phyloP scores from a whole-genome alignment of 1,140 invertebrate genomes.

The Saccostrea glomerata region DNA sequence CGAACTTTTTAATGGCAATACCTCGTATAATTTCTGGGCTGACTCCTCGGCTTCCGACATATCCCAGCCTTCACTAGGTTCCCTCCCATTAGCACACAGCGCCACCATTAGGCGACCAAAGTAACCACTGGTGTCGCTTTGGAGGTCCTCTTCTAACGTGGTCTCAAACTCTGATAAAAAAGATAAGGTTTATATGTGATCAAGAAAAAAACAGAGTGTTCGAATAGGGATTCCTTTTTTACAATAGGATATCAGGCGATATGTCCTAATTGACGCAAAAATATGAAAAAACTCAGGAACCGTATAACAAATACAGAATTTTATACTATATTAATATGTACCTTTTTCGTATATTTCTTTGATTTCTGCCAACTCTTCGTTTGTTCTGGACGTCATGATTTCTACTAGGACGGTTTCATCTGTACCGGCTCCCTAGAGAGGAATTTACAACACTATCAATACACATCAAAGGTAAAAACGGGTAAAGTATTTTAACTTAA shows the following conservation, averaged over 20 bases:
- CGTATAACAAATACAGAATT: neutral
- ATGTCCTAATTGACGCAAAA: neutral
- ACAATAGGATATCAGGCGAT: neutral
- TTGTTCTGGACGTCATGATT: slow-evolving; percentile 79
- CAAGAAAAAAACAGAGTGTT: neutral
- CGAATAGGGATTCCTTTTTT: neutral
- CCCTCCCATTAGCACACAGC: slow-evolving; percentile 50
- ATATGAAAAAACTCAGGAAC: too few species aligned
- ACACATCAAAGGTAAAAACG: too few species aligned
- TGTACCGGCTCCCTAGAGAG: slow-evolving; percentile 78
- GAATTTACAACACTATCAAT: too few species aligned
- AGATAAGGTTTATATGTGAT: neutral
- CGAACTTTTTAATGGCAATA: neutral
- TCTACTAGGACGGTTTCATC: slow-evolving; percentile 78
- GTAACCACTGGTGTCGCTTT: slow-evolving; percentile 58
- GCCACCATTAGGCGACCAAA: slow-evolving; percentile 60
- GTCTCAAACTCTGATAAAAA: slow-evolving; percentile 53
- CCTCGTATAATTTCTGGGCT: slow-evolving; percentile 55
- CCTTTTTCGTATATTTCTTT: slow-evolving; percentile 74
- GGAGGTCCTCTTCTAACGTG: slow-evolving; percentile 56
- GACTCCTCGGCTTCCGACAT: slow-evolving; percentile 44
- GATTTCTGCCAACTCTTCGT: slow-evolving; percentile 78
- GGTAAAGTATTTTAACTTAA: too few species aligned
- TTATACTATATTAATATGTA: slow-evolving; percentile 47
- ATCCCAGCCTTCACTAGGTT: slow-evolving; percentile 43